Conservation (phyloP, 2,797 vertebrate genomes). For the Enteromius radiatus region DNA sequence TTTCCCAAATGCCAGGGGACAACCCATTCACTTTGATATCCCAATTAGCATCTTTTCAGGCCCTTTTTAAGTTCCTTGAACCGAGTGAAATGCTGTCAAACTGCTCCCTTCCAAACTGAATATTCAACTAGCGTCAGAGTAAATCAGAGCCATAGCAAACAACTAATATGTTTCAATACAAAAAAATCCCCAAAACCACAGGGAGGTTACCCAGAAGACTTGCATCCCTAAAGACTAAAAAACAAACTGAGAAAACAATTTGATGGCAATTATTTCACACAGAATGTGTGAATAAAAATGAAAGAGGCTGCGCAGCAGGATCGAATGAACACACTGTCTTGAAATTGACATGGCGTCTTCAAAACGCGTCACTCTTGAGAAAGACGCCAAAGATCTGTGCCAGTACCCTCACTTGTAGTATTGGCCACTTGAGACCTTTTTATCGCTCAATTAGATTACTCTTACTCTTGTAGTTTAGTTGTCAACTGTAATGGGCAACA, state of each 20-base stretch:
- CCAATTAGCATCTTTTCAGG: constrained; percentile 62
- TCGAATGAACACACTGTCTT: neutral
- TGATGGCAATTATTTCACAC: constrained; percentile 1
- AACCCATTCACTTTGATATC: constrained; percentile 68
- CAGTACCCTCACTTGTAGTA: neutral
- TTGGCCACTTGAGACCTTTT: neutral
- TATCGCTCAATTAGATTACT: neutral
- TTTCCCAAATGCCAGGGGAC: constrained; percentile 67
- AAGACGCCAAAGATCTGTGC: neutral
- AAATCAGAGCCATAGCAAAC: constrained; percentile 17
- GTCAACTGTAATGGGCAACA: neutral
- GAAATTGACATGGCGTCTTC: neutral
- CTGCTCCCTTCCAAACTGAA: constrained; percentile 14
- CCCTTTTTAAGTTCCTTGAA: constrained; percentile 39
- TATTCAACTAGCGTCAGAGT: constrained; percentile 5
- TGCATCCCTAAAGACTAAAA: constrained; percentile 4
- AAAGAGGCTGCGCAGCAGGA: neutral
- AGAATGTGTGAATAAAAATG: neutral
- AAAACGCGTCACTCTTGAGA: neutral
- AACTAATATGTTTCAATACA: neutral
- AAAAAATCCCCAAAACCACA: neutral
- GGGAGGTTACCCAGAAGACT: constrained; percentile 3
- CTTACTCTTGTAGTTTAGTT: neutral
- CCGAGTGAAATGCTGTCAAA: constrained; percentile 39
- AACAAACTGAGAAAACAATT: neutral